phyloP scores from a whole-genome alignment of 2,888 invertebrate species.

The Melanotus villosus region DNA sequence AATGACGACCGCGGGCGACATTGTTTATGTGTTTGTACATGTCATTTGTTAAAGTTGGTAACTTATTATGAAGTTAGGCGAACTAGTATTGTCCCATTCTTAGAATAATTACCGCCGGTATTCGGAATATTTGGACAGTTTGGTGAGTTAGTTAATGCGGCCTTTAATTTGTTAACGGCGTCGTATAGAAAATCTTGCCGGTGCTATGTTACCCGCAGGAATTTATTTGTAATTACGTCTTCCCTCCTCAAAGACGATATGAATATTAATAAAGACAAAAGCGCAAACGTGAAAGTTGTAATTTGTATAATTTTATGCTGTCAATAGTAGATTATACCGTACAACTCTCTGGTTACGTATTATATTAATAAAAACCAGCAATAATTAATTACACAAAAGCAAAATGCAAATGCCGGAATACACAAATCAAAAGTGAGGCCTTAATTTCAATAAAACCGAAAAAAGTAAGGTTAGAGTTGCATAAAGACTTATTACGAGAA shows the following conservation, averaged over 20 bases:
- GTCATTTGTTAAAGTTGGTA: conserved; percentile 23
- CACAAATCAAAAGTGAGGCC: not conserved
- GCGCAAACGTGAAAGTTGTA: conserved; percentile 1
- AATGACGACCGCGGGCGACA: conserved; percentile 30
- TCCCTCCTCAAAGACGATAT: not conserved
- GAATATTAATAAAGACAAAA: conserved; percentile 18
- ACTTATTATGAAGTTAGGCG: conserved; percentile 25
- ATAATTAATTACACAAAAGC: not conserved
- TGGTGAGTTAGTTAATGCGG: conserved; percentile 21
- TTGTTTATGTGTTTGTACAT: conserved; percentile 21
- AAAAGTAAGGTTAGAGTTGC: conserved; percentile 4
- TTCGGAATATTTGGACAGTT: conserved; percentile 35
- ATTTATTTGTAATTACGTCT: conserved; percentile 16
- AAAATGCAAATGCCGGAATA: not conserved
- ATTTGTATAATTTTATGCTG: not conserved
- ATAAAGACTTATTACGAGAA: not conserved
- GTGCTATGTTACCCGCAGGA: conserved; percentile 7
- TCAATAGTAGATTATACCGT: too few species aligned
- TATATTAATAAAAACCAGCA: too few species aligned
- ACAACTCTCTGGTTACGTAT: too few species aligned
- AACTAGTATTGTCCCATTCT: conserved; percentile 33
- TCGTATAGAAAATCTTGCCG: too few species aligned
- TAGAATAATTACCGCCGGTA: conserved; percentile 28
- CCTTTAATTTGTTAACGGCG: conserved; percentile 14
- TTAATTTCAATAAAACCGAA: not conserved